A percentile compares a stretch with the other conserved stretches of the same genome.
These are phyloP conservation scores for Camponotus fellah DNA, from an alignment of 2,888 invertebrate species.

Conservation along the genomic window DNA sequence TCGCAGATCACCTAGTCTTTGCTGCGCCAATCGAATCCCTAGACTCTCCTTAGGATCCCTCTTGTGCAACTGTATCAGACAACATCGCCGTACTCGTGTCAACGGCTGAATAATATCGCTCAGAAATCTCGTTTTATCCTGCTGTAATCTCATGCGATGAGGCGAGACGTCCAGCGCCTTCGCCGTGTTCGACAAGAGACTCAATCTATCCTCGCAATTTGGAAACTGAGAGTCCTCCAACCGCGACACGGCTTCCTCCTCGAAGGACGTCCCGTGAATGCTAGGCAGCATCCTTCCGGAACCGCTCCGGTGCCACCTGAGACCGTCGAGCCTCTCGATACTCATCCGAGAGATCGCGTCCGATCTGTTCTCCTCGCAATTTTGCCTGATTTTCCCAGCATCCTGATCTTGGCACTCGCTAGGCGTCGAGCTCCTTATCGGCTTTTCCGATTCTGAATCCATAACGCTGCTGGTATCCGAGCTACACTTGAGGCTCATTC, in stretches of 20 bases:
- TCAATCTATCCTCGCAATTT: constrained; percentile 62
- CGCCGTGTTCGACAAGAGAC: constrained; percentile 17
- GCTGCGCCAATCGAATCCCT: constrained; percentile 91
- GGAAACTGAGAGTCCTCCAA: constrained; percentile 61
- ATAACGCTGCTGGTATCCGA: constrained; percentile 83
- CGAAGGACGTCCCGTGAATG: constrained; percentile 79
- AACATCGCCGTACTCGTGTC: constrained; percentile 87
- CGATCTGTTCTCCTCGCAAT: constrained; percentile 55
- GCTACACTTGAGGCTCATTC: constrained; percentile 79
- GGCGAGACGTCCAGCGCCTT: constrained; percentile 71
- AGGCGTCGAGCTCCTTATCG: constrained; percentile 85
- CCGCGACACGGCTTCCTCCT: constrained; percentile 54
- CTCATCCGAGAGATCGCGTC: constrained; percentile 57
- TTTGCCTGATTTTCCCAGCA: constrained; percentile 47
- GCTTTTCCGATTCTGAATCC: constrained; percentile 87
- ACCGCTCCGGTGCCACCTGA: constrained; percentile 83
- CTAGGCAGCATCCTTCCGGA: constrained; percentile 83
- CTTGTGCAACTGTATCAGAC: constrained; percentile 90
- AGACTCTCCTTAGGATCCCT: constrained; percentile 90
- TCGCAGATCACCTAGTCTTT: constrained; percentile 83
- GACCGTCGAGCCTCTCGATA: constrained; percentile 79
- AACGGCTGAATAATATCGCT: constrained; percentile 82
- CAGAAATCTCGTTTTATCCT: constrained; percentile 84
- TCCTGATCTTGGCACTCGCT: constrained; percentile 77
- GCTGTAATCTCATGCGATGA: constrained; percentile 81